phyloP scores from a whole-genome alignment of 2,113 vertebrate genomes.

The Psittacula cyanocephala region DNA sequence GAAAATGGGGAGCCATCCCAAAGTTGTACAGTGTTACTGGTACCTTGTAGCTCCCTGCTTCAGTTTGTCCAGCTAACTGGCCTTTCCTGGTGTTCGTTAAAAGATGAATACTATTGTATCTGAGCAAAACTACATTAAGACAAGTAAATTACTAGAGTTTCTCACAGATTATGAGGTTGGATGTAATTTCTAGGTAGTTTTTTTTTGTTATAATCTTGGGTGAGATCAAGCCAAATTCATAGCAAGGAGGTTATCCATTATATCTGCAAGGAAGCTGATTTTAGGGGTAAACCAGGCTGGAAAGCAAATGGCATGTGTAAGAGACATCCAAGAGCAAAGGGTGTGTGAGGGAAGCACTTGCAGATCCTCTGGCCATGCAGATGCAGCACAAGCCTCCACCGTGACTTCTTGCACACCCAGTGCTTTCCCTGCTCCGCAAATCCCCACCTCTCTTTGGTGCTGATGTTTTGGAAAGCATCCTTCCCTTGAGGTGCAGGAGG shows the following conservation, averaged over 20 bases:
- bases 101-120: neutral
- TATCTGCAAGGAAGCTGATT: neutral
- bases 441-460: neutral
- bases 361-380: neutral
- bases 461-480: neutral
- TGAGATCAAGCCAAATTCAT: neutral
- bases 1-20: neutral
- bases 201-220: neutral
- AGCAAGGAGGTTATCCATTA: neutral
- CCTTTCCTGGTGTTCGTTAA: neutral
- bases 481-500: fast-evolving
- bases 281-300: neutral
- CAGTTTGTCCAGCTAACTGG: neutral
- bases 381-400: fast-evolving
- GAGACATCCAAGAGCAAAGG: neutral
- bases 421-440: neutral
- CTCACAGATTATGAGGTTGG: neutral
- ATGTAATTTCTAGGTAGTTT: neutral
- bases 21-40: neutral
- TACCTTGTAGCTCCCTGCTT: neutral
- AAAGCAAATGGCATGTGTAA: neutral
- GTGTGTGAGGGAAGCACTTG: fast-evolving
- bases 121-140: neutral
- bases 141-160: neutral
- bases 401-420: neutral